phyloP scores from a whole-genome alignment of 2,797 vertebrate genomes.

The Atherinosoma microstoma region DNA sequence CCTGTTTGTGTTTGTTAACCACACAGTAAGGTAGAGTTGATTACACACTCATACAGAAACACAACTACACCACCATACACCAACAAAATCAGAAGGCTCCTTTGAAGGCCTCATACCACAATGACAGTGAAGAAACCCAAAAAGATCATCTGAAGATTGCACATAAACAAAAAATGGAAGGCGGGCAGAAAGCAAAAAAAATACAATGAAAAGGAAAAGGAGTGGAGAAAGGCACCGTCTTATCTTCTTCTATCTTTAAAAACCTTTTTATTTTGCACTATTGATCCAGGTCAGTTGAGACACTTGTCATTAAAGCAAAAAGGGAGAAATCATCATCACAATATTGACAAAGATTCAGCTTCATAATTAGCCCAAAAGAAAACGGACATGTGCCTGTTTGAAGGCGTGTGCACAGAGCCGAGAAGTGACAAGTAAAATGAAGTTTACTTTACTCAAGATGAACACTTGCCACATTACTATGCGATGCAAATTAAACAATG shows the following conservation, averaged over 20 bases:
- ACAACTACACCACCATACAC: conserved; percentile 34
- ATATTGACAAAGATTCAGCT: neutral
- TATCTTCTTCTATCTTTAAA: neutral
- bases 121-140: conserved; percentile 26
- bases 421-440: neutral
- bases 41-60: conserved; percentile 43
- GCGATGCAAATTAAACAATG: neutral
- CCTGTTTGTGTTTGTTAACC: conserved; percentile 60
- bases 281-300: neutral
- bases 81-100: conserved; percentile 45
- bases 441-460: neutral
- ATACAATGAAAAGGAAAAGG: conserved; percentile 2
- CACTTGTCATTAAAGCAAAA: neutral
- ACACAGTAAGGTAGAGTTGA: conserved; percentile 58
- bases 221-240: neutral
- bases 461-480: neutral
- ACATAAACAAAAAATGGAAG: conserved; percentile 41
- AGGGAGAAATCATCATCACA: neutral
- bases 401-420: neutral
- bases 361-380: neutral
- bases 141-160: conserved; percentile 27
- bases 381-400: neutral
- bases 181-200: neutral
- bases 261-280: neutral
- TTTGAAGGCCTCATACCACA: conserved; percentile 39